Conservation (phyloP, 2,797 vertebrate species). For the Ceryle rudis region DNA sequence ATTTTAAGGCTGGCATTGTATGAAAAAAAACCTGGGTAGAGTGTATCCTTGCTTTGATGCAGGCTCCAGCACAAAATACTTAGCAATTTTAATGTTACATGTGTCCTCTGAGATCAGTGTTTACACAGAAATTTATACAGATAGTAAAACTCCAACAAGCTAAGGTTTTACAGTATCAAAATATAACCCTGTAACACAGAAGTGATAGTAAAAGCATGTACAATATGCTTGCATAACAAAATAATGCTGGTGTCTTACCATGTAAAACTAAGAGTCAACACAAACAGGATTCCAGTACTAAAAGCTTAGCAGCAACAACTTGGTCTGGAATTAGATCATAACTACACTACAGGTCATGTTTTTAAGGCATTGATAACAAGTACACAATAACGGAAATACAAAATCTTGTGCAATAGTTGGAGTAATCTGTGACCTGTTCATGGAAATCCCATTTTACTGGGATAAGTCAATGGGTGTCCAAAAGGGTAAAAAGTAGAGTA, state of each 20-base stretch:
- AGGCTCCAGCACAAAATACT: background rate
- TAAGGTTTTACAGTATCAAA: background rate
- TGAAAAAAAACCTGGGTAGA: background rate
- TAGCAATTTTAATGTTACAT: background rate
- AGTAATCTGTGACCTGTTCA: background rate
- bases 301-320: background rate
- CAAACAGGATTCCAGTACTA: background rate
- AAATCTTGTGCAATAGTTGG: background rate
- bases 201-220: background rate
- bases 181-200: background rate
- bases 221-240: background rate
- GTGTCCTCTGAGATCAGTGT: background rate
- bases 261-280: background rate
- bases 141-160: background rate
- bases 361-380: background rate
- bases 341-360: background rate
- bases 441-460: background rate
- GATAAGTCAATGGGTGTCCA: background rate
- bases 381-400: background rate
- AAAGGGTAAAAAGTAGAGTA: background rate
- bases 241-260: background rate
- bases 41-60: slow-evolving; percentile 20
- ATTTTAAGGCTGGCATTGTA: background rate
- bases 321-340: background rate
- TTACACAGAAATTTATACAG: background rate